These are phyloP conservation scores for Diuraphis noxia DNA, from an alignment of 1,140 invertebrate species.

Conservation along the genomic window DNA sequence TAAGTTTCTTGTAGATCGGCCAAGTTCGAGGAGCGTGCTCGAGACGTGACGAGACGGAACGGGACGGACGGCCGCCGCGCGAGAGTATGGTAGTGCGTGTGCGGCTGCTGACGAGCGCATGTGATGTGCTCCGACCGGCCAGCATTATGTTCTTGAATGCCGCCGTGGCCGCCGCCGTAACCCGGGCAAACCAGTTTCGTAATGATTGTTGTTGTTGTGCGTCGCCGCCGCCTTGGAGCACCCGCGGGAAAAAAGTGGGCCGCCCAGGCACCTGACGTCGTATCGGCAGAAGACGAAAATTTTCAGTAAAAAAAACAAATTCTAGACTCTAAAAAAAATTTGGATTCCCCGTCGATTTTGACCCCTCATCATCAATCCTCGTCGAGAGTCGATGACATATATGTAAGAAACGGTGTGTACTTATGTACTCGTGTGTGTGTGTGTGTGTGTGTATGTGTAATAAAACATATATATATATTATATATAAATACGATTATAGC, in stretches of 20 bases:
- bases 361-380: neutral
- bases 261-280: neutral
- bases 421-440: too few relatives aligned
- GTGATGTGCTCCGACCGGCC: neutral
- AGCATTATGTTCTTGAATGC: slow-evolving; percentile 25
- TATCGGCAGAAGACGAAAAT: neutral
- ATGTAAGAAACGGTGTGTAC: too few relatives aligned
- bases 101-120: slow-evolving; percentile 35
- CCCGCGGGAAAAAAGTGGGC: slow-evolving; percentile 23
- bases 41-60: neutral
- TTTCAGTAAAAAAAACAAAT: neutral
- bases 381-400: neutral
- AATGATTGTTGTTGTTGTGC: slow-evolving; percentile 32
- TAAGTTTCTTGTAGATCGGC: neutral
- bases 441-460: too few relatives aligned
- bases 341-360: neutral
- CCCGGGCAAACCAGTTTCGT: slow-evolving; percentile 46
- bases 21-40: neutral
- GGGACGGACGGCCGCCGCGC: neutral
- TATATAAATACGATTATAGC: too few relatives aligned
- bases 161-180: slow-evolving; percentile 8
- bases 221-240: neutral
- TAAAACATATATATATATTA: too few relatives aligned
- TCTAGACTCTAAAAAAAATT: neutral
- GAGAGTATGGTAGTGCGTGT: neutral